Evolutionary conservation across 2,113 vertebrate species (phyloP), one percentile per base, ranked within the genome.

Genomic region (Telmatochromis bifrenatus): DNA sequence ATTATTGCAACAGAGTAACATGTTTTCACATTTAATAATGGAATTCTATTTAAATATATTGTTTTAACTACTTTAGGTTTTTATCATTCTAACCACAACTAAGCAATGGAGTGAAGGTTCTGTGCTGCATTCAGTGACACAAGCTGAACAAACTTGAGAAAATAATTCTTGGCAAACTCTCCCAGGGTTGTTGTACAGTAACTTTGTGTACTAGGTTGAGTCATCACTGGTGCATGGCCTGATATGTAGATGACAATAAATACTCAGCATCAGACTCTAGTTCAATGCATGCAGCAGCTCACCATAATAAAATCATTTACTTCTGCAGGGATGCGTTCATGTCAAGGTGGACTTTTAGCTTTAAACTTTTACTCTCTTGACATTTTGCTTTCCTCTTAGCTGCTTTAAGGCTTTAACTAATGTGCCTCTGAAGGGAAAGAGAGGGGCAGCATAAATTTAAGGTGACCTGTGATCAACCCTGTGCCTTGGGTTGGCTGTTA

Each of bases 241-340:
- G 62, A 82, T 85, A 87, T 84, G 79, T 62, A 79, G 81, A 91
- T 77, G 82, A 60, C 80, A 93, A 83, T 87, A 91, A 88, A 89
- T 77, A 84, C 54, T 91, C 81, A 84, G 83, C 91, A 88, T 84
- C 70, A 47, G 82, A 79, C 80, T 82, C 81, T 28, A 68, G 86
- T 60, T 83, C 60, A 68, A 54, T 49, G 83, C 49, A 37, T 79
- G 49, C 68, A 37, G 80, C 37, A 23, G 51, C 15, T 85, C 80
- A 70, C 68, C 54, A 81, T 86, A 83, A 84, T n/a, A 13, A 88
- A 94, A 90, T 91, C 85, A 85, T 86, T 93, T 90, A 89, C 79
- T 90, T 89, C 88, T 75, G 75, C 85, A 65, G 60, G 62, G 88
- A 19, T 89, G 77, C 70, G 1, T 82, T 91, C 83, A 79, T 35